Evolutionary conservation across 2,113 vertebrate genomes (phyloP).

Genomic region (Dendropsophus ebraccatus): DNA sequence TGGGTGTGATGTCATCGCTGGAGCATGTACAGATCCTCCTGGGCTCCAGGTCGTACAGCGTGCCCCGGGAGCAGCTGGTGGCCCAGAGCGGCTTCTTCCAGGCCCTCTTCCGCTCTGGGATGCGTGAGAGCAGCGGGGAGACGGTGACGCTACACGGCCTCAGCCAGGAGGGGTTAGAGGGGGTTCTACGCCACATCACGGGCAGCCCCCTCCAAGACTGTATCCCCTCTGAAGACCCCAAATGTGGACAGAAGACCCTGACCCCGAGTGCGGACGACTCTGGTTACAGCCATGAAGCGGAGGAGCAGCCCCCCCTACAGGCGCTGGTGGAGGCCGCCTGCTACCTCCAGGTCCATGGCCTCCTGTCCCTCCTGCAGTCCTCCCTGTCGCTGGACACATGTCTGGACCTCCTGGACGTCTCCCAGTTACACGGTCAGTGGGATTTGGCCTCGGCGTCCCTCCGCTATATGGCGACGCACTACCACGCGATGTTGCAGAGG

Average conservation of each 20-base stretch:
- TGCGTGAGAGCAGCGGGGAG: conserved; percentile 88
- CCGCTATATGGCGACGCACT: conserved; percentile 84
- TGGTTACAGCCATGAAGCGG: neutral
- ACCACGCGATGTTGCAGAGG: conserved; percentile 85
- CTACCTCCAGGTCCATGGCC: conserved; percentile 90
- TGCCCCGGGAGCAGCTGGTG: conserved; percentile 88
- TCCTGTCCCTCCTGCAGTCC: conserved; percentile 85
- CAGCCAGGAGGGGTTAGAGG: conserved; percentile 86
- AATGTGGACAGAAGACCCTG: conserved; percentile 23
- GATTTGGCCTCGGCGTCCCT: conserved; percentile 84
- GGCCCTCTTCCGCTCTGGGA: conserved; percentile 92
- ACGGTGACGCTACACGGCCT: conserved; percentile 89
- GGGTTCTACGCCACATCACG: conserved; percentile 92
- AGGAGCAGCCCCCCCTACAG: conserved; percentile 63
- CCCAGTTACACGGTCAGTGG: conserved; percentile 86
- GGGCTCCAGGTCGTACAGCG: conserved; percentile 86
- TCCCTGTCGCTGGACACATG: conserved; percentile 87
- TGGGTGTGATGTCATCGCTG: conserved; percentile 78
- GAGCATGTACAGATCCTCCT: conserved; percentile 85
- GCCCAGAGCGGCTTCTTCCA: conserved; percentile 96
- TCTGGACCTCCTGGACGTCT: conserved; percentile 85
- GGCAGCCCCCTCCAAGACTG: conserved; percentile 75
- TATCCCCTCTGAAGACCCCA: conserved; percentile 72
- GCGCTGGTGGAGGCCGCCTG: conserved; percentile 89
- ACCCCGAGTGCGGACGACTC: neutral